Evolutionary conservation across 2,888 invertebrate species (phyloP).

Genomic region (Abscondita cerata): DNA sequence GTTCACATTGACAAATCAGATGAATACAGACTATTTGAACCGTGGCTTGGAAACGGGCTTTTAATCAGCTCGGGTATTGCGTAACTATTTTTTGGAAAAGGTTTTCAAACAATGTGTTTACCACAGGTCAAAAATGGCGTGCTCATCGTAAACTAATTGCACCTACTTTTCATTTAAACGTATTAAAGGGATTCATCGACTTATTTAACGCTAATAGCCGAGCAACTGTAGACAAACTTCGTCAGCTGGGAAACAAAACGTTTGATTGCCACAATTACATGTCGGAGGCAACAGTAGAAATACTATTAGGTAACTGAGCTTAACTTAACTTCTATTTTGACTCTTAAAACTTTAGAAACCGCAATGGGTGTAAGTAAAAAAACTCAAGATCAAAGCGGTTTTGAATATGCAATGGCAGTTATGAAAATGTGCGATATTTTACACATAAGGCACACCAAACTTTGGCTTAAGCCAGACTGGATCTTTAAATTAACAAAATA

Average conservation of each 20-base stretch:
- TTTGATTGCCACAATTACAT: constrained; percentile 86
- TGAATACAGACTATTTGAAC: constrained; percentile 82
- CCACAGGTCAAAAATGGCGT: constrained; percentile 81
- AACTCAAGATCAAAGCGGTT: constrained; percentile 81
- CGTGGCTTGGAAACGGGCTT: constrained; percentile 84
- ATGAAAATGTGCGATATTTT: constrained; percentile 91
- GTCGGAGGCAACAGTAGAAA: constrained; percentile 86
- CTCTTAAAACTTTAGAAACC: constrained; percentile 66
- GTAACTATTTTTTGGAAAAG: too few species aligned
- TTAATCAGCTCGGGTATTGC: constrained; percentile 82
- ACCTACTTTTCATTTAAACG: constrained; percentile 87
- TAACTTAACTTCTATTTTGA: neutral
- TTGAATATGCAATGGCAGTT: constrained; percentile 86
- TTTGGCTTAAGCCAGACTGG: constrained; percentile 79
- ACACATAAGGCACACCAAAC: constrained; percentile 80
- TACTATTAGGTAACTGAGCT: constrained; percentile 60
- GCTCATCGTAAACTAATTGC: constrained; percentile 86
- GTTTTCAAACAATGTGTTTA: neutral
- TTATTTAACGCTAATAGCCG: constrained; percentile 84
- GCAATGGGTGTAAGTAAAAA: constrained; percentile 88
- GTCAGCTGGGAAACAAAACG: constrained; percentile 72
- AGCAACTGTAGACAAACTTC: constrained; percentile 75
- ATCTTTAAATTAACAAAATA: constrained; percentile 79
- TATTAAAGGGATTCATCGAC: constrained; percentile 85
- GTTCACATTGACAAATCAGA: constrained; percentile 81